Base-by-base conservation (phyloP, 2,888 invertebrate genomes). In the Drosophila conformis region DNA sequence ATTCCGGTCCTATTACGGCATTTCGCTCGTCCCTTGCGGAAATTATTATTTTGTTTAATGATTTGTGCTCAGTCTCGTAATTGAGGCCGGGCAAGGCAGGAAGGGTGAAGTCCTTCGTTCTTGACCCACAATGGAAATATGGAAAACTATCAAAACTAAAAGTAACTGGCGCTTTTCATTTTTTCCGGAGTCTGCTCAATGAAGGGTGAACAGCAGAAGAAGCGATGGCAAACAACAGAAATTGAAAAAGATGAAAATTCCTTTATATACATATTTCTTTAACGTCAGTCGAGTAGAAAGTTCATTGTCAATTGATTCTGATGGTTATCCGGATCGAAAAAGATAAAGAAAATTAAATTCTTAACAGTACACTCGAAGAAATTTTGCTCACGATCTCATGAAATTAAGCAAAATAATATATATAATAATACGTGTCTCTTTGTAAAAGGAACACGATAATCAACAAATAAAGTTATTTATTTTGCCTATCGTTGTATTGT, bases 1-100 rank as follows among this genome's bases (percentile, higher is more conserved):
- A 76, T 78, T 76, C 80, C 78, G 78, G 80, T 48, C 65, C 63
- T 61, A 80, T 78, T 76, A 73, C 80, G 69, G 79, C 69, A 68
- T 63, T 68, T 65, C 60, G 69, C 69, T 66, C 51, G 76, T 63
- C 73, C 79, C 74, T 80, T 83, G 86, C 82, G 85, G 89, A 89
- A 90, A 89, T 89, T 90, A 89, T 90, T 89, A 89, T 89, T 89
- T 86, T 89, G 89, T 84, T 90, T 88, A 90, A 89, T 89, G 89
- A 89, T 90, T 89, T 90, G 90, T 87, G 87, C 86, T 85, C 83
- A 73, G 83, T 83, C 86, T 83, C 73, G 90, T 88, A 87, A 87
- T 87, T 87, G 90, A 70, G 81, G 75, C 75, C 68, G 70, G 48
- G 67, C 59, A 65, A 40, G 69, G 69, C 61, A 42, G 51, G 57